Percentiles rank a stretch among this genome's conserved stretches.
These are phyloP conservation scores for Dipodomys merriami DNA, from an alignment of 2,113 vertebrate species.

Conservation along the genomic window DNA sequence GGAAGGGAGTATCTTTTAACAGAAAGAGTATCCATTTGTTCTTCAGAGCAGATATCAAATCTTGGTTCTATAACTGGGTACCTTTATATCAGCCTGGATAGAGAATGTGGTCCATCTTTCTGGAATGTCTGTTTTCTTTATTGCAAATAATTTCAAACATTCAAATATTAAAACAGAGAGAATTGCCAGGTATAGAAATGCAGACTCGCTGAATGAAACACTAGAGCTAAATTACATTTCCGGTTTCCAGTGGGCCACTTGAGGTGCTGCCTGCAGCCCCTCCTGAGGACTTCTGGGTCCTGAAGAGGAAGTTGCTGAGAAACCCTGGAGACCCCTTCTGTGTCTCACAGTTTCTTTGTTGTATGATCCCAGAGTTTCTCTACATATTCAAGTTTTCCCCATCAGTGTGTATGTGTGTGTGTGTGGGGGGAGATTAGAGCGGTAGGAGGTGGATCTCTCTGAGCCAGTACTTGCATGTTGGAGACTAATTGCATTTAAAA, in stretches of 20 bases:
- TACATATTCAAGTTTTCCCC: neutral
- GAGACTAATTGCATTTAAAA: neutral
- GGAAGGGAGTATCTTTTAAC: neutral
- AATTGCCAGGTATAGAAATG: neutral
- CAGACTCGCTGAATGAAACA: neutral
- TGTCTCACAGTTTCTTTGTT: neutral
- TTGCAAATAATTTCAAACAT: neutral
- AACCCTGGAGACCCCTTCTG: neutral
- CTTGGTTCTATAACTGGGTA: conserved; percentile 23
- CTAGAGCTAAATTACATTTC: neutral
- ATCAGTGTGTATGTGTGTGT: too few species aligned
- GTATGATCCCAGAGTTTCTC: neutral
- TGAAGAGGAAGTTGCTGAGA: neutral
- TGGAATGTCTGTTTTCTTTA: neutral
- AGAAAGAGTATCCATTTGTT: neutral
- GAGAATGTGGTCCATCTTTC: neutral
- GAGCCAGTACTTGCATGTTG: neutral
- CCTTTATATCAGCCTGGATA: neutral
- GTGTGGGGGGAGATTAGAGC: neutral
- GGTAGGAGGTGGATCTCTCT: neutral
- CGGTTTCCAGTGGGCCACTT: neutral
- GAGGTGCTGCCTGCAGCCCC: too few species aligned
- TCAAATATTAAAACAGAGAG: conserved; percentile 21
- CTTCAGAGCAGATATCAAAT: neutral
- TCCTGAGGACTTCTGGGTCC: neutral